Evolutionary conservation across 35 echinoderm and acorn worm genomes (phyloP).

Genomic region (Diadema setosum): DNA sequence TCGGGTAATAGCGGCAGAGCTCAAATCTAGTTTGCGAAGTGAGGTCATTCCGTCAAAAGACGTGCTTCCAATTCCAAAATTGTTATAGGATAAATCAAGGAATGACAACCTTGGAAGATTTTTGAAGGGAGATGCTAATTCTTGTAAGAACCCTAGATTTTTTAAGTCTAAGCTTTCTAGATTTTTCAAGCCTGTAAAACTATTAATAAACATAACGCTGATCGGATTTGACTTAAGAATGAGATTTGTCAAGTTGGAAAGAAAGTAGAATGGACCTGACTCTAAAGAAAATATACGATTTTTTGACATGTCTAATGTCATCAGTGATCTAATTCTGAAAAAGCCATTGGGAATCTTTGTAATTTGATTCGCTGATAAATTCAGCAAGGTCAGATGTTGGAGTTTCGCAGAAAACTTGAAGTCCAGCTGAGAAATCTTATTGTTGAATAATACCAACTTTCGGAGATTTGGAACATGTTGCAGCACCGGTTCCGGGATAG

Average conservation of each 20-base stretch:
- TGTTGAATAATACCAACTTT: not conserved
- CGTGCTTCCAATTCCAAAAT: not conserved
- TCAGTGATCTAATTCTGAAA: not conserved
- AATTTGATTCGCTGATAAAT: not conserved
- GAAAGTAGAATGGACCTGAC: not conserved
- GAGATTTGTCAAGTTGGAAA: not conserved
- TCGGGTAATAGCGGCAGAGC: too few species aligned
- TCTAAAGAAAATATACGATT: not conserved
- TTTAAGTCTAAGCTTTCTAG: not conserved
- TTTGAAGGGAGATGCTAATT: not conserved
- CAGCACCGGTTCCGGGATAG: not conserved
- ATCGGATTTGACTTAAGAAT: not conserved
- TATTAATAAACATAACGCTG: not conserved
- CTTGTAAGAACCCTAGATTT: not conserved
- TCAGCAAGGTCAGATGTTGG: not conserved
- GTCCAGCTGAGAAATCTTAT: not conserved
- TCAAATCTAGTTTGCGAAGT: too few species aligned
- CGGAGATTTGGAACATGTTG: not conserved
- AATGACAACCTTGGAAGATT: not conserved
- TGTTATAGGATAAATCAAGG: not conserved
- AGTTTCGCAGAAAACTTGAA: not conserved
- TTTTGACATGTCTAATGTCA: not conserved
- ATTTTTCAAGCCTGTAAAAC: not conserved
- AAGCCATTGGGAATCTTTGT: not conserved
- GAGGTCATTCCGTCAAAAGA: not conserved